These are phyloP conservation scores for Glaucopsyche alexis DNA, from an alignment of 2,888 invertebrate species.

Conservation along the genomic window DNA sequence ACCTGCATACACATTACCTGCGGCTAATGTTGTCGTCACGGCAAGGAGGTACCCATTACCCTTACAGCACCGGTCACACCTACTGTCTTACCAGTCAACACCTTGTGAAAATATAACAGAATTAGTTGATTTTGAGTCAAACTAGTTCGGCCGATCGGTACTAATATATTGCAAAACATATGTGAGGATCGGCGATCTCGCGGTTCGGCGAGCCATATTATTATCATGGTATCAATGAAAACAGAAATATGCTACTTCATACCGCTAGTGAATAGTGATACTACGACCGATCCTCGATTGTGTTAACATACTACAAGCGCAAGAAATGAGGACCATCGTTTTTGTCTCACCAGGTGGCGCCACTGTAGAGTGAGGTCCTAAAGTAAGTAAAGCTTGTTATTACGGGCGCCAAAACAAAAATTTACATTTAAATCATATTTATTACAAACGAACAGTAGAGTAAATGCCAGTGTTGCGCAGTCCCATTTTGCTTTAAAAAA, in stretches of 20 bases:
- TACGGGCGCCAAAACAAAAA: too few species aligned
- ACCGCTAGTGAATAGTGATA: conserved; percentile 66
- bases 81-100: conserved; percentile 80
- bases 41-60: conserved; percentile 70
- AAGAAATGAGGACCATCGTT: conserved; percentile 43
- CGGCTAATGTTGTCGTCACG: conserved; percentile 59
- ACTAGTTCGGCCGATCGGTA: conserved; percentile 63
- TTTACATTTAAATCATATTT: too few species aligned
- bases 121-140: conserved; percentile 78
- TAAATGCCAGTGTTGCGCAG: too few species aligned
- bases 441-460: too few species aligned
- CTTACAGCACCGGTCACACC: conserved; percentile 75
- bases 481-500: too few species aligned
- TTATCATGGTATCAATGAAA: conserved; percentile 59
- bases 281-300: conserved; percentile 65
- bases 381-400: too few species aligned
- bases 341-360: too few species aligned
- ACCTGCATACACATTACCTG: conserved; percentile 77
- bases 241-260: conserved; percentile 62
- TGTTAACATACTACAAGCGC: conserved; percentile 68
- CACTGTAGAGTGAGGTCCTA: too few species aligned
- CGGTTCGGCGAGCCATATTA: conserved; percentile 50
- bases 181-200: conserved; percentile 70
- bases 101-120: conserved; percentile 79
- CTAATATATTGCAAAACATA: conserved; percentile 58